Percentiles rank a stretch among this genome's conserved stretches.
Conservation (phyloP, 2,113 vertebrate genomes). For the Nibea coibor region DNA sequence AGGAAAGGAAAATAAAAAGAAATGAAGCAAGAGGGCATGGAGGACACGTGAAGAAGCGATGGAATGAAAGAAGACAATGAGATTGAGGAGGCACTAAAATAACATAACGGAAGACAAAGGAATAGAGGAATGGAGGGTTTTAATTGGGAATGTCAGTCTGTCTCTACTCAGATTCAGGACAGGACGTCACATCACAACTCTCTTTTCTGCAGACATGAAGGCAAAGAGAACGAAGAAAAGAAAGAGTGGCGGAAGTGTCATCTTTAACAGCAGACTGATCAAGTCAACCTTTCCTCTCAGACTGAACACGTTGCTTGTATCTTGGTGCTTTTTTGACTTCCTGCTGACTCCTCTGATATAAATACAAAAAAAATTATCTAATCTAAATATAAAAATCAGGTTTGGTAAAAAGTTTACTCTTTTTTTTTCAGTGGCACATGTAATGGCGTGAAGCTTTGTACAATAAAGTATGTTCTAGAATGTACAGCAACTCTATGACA, state of each 20-base stretch:
- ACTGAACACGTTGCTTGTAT: slow-evolving; percentile 5
- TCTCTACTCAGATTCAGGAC: slow-evolving; percentile 23
- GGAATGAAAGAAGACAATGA: slow-evolving; percentile 25
- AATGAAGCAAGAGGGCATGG: slow-evolving; percentile 7
- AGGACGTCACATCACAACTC: slow-evolving; percentile 38
- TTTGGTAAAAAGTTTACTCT: neutral
- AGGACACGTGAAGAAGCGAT: slow-evolving; percentile 17
- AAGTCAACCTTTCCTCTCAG: slow-evolving; percentile 32
- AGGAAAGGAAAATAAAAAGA: slow-evolving; percentile 11
- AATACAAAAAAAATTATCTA: neutral
- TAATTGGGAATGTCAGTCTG: slow-evolving; percentile 66
- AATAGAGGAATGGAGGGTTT: slow-evolving; percentile 30
- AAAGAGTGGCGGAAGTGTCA: slow-evolving; percentile 59
- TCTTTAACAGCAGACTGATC: slow-evolving; percentile 42
- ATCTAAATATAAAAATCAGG: no score
- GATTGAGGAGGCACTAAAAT: slow-evolving; percentile 21
- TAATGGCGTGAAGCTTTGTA: neutral
- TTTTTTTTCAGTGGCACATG: neutral
- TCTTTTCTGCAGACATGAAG: slow-evolving; percentile 40
- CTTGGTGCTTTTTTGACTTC: slow-evolving; percentile 24
- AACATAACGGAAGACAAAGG: neutral
- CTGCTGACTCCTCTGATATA: neutral
- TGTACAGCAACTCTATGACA: neutral
- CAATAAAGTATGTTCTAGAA: neutral
- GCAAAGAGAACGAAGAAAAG: slow-evolving; percentile 20